Evolutionary conservation across 2,888 invertebrate species (phyloP).

Genomic region (Adineta ricciae): DNA sequence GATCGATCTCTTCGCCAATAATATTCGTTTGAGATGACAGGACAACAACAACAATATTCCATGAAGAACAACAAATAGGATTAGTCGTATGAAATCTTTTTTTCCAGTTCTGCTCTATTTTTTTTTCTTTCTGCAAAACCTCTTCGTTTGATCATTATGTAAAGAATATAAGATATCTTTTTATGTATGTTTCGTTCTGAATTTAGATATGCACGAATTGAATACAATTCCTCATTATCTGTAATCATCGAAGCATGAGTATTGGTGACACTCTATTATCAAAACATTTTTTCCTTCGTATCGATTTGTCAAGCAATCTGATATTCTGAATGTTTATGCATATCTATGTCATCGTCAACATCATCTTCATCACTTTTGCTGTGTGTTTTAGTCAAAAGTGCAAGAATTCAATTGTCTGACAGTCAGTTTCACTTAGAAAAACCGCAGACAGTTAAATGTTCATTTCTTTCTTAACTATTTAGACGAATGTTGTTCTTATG

Average conservation of each 20-base stretch:
- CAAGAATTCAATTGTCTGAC: neutral
- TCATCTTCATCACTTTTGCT: neutral
- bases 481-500: conserved; percentile 59
- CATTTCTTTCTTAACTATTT: neutral
- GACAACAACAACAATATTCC: neutral
- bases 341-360: neutral
- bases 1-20: neutral
- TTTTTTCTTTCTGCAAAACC: neutral
- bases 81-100: neutral
- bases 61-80: neutral
- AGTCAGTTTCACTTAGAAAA: neutral
- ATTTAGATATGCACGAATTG: neutral
- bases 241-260: neutral
- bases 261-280: neutral
- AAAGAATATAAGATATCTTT: neutral
- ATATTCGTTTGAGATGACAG: neutral
- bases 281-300: neutral
- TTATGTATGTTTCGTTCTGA: neutral
- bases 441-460: no score
- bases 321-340: neutral
- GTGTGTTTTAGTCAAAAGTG: conserved; percentile 1
- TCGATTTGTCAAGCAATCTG: neutral
- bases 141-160: neutral
- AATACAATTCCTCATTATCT: neutral
- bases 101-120: neutral